Conservation (phyloP, 2,888 invertebrate genomes). For the Kryphioiulus occultus region DNA sequence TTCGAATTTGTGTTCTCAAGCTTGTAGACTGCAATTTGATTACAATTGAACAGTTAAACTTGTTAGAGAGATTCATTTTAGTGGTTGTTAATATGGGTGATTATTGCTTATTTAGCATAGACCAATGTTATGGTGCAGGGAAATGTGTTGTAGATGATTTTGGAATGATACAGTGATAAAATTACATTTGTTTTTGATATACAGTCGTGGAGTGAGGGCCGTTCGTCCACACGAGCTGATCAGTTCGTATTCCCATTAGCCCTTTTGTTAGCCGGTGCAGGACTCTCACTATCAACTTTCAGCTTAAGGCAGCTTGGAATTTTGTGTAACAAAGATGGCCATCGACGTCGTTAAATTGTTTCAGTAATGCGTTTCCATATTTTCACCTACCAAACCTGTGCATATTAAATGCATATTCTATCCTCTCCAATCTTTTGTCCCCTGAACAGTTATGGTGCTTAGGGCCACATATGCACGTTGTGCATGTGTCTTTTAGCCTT, state of each 20-base stretch:
- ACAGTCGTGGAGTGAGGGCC: constrained; percentile 39
- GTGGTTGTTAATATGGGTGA: too few species aligned
- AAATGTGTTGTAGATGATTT: too few species aligned
- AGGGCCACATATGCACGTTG: neutral
- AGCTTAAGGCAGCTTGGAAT: constrained; percentile 48
- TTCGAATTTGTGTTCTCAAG: too few species aligned
- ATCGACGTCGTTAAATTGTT: constrained; percentile 1
- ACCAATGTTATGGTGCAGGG: too few species aligned
- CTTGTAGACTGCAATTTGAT: too few species aligned
- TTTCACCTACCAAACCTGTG: neutral
- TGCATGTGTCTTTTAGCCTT: neutral
- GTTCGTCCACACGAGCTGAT: neutral
- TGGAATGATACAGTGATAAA: too few species aligned
- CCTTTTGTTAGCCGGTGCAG: constrained; percentile 48
- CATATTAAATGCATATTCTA: neutral
- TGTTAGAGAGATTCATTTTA: too few species aligned
- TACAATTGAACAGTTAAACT: too few species aligned
- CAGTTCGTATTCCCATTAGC: constrained; percentile 48
- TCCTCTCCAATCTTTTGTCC: neutral
- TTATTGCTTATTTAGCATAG: too few species aligned
- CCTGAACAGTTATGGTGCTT: neutral
- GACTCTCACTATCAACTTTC: constrained; percentile 48
- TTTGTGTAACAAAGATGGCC: constrained; percentile 46
- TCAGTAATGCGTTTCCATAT: neutral
- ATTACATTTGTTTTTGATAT: neutral